Conservation (phyloP, 2,113 vertebrate species). For the Nicator chloris region DNA sequence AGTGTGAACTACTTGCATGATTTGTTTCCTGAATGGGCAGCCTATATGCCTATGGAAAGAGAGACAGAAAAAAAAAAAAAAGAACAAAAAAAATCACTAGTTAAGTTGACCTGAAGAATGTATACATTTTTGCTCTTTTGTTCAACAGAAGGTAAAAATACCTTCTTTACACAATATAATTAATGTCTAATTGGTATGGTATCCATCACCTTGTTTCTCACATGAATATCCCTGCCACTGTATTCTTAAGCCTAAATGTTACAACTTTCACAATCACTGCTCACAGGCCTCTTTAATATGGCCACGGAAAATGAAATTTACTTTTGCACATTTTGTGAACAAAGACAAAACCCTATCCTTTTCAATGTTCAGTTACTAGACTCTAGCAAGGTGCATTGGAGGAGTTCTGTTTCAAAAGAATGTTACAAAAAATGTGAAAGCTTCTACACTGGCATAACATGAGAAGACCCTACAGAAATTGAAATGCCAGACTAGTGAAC, state of each 20-base stretch:
- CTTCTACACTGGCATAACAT: background rate
- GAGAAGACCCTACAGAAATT: background rate
- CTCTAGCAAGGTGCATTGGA: background rate
- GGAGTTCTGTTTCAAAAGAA: background rate
- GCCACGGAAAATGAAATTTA: background rate
- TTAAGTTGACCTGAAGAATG: background rate
- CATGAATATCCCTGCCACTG: background rate
- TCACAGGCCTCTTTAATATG: background rate
- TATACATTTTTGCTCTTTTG: background rate
- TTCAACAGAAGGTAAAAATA: background rate
- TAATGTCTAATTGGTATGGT: background rate
- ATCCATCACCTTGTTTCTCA: background rate
- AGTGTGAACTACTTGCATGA: background rate
- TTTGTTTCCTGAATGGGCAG: background rate
- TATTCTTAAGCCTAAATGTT: background rate
- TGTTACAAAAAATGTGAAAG: slow-evolving; percentile 16
- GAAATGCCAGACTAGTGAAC: slow-evolving; percentile 18
- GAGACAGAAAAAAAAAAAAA: background rate
- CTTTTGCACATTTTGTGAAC: background rate
- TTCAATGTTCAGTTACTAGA: background rate
- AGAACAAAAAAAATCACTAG: background rate
- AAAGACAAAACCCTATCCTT: background rate
- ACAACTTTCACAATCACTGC: background rate
- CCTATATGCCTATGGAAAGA: background rate
- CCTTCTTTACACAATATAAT: background rate